Evolutionary conservation across 2,888 invertebrate genomes (phyloP), one percentile per base, ranked within the genome.

Genomic region (Drosophila nigricruria): DNA sequence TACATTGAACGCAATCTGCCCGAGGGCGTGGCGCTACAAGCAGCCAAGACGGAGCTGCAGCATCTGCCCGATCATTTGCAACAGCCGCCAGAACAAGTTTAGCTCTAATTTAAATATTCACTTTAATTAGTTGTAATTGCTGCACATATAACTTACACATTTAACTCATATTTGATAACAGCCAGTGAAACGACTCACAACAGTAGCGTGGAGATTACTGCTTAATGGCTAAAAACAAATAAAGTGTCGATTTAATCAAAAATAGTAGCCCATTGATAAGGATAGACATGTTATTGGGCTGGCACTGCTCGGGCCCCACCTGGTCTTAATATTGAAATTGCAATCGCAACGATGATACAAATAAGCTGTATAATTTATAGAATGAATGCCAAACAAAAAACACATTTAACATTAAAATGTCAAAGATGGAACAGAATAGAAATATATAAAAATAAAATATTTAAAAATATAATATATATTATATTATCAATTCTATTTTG

Each of bases 1-100:
- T 99, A 99, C 92, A 95, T 99, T 67, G 96, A 99, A 92, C 94
- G 99, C 85, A 99, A 99, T 94, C 94, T 99, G 61, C 99, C 99
- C 0, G 99, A 99, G 94, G 99, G 99, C 42, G 97, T 99, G 76
- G 97, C 97, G 5, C 95, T 99, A 92, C 98, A 98, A 94, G 96
- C 96, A 1, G 97, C 97, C 2, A 97, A 96, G 94, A 95, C 97
- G 14, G 95, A 95, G 91, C 93, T 95, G 62, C 94, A 94, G 76
- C 92, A 92, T 70, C 63, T 95, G 27, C 94, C 95, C 0, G 94
- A 94, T 18, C 94, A 95, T 88, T 91, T 95, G 60, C 92, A 91
- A 27, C 93, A 94, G 70, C 94, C 94, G 18, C 93, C 89, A 14
- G 84, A 73, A 57, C 81, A 89, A 70, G 77, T 80, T 47, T 91